Evolutionary conservation across 2,113 vertebrate genomes (phyloP).

Genomic region (Gambusia affinis): DNA sequence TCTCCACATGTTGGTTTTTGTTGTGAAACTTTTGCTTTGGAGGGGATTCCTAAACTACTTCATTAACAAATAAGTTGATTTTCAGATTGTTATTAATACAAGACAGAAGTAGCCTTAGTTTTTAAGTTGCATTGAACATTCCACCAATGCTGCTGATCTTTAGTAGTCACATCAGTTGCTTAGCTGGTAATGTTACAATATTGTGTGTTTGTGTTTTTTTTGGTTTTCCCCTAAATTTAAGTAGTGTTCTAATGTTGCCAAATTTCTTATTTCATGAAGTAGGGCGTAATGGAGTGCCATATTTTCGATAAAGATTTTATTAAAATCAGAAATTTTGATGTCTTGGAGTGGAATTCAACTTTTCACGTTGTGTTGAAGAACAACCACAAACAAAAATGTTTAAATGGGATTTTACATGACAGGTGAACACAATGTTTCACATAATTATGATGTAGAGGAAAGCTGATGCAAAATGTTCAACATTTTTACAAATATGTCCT

Average conservation of each 20-base stretch:
- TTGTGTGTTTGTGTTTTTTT: conserved; percentile 1
- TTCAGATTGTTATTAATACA: conserved; percentile 2
- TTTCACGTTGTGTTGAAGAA: background rate
- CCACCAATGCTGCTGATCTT: conserved; percentile 18
- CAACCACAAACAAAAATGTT: background rate
- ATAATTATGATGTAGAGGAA: background rate
- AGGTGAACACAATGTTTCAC: background rate
- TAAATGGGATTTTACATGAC: background rate
- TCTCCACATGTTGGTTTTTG: conserved; percentile 39
- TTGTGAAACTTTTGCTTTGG: conserved; percentile 6
- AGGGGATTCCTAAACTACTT: conserved; percentile 3
- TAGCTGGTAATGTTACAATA: conserved; percentile 34
- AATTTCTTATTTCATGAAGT: background rate
- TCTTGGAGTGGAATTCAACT: background rate
- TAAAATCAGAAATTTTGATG: no score
- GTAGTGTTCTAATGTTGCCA: conserved; percentile 21
- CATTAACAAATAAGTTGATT: conserved; percentile 11
- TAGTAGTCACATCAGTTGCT: conserved; percentile 26
- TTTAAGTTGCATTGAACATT: conserved; percentile 21
- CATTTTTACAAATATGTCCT: background rate
- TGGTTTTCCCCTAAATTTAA: background rate
- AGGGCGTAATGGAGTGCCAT: conserved; percentile 3
- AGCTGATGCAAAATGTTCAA: background rate
- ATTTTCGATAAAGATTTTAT: conserved; percentile 4
- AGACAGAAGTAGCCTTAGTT: conserved; percentile 12